Percentiles rank a stretch among this genome's conserved stretches.
Evolutionary conservation across 2,797 vertebrate species (phyloP).

Genomic region (Astyanax mexicanus): DNA sequence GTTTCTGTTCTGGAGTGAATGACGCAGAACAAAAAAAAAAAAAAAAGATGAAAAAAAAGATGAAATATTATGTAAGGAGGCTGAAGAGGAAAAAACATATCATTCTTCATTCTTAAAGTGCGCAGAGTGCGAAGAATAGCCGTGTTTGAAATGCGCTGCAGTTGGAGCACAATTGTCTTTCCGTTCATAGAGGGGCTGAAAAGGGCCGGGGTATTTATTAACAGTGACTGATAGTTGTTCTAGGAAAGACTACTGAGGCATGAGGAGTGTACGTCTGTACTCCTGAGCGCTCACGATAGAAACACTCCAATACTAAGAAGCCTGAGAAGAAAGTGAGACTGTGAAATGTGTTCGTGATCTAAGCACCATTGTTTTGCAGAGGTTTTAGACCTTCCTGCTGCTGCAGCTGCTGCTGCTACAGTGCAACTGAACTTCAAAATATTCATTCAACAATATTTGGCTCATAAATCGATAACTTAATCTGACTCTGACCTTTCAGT

Average conservation of each 20-base stretch:
- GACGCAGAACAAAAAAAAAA: too few relatives aligned
- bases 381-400: too few relatives aligned
- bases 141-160: conserved; percentile 15
- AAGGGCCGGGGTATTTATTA: conserved; percentile 17
- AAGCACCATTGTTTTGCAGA: background rate
- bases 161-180: conserved; percentile 20
- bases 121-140: background rate
- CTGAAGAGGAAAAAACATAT: conserved; percentile 33
- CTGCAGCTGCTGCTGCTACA: conserved; percentile 17
- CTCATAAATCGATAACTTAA: conserved; percentile 34
- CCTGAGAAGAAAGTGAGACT: too few relatives aligned
- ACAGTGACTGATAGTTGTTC: conserved; percentile 27
- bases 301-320: conserved; percentile 6
- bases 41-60: conserved; percentile 43
- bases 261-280: background rate
- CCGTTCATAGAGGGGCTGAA: background rate
- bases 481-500: conserved; percentile 38
- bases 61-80: conserved; percentile 49
- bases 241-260: conserved; percentile 26
- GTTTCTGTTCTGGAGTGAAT: conserved; percentile 39
- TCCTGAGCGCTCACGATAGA: too few relatives aligned
- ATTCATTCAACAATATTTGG: too few relatives aligned
- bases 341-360: conserved; percentile 25
- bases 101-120: conserved; percentile 3
- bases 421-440: background rate